Evolutionary conservation across 2,113 vertebrate genomes (phyloP).

Genomic region (Podarcis raffonei): DNA sequence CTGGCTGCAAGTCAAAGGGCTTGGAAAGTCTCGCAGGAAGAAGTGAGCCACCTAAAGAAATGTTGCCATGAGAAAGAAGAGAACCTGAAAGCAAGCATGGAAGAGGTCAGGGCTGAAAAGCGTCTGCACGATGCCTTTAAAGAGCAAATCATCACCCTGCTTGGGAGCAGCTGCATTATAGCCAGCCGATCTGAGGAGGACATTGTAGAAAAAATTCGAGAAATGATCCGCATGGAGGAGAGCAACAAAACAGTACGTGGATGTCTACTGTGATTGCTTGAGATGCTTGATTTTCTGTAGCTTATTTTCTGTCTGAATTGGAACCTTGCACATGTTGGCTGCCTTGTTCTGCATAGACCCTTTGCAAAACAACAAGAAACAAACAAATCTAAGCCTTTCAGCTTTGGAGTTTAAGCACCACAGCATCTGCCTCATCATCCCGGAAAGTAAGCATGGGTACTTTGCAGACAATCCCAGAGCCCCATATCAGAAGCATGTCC

Average conservation of each 20-base stretch:
- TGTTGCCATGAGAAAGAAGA: conserved; percentile 75
- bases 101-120: conserved; percentile 66
- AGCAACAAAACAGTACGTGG: conserved; percentile 71
- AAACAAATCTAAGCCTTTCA: background rate
- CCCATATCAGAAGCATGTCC: background rate
- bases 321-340: background rate
- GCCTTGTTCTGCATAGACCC: background rate
- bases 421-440: background rate
- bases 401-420: too few relatives aligned
- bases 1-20: conserved; percentile 76
- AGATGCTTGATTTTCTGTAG: background rate
- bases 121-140: conserved; percentile 72
- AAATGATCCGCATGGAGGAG: conserved; percentile 72
- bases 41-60: conserved; percentile 75
- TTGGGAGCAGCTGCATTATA: conserved; percentile 49
- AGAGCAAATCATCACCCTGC: conserved; percentile 72
- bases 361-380: background rate
- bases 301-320: background rate
- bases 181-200: conserved; percentile 68
- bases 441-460: background rate
- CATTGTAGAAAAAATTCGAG: conserved; percentile 75
- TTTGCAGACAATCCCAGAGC: background rate
- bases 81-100: conserved; percentile 69
- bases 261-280: accelerated
- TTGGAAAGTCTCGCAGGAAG: conserved; percentile 74